Conservation (phyloP, 2,113 vertebrate genomes). For the Pimephales promelas region DNA sequence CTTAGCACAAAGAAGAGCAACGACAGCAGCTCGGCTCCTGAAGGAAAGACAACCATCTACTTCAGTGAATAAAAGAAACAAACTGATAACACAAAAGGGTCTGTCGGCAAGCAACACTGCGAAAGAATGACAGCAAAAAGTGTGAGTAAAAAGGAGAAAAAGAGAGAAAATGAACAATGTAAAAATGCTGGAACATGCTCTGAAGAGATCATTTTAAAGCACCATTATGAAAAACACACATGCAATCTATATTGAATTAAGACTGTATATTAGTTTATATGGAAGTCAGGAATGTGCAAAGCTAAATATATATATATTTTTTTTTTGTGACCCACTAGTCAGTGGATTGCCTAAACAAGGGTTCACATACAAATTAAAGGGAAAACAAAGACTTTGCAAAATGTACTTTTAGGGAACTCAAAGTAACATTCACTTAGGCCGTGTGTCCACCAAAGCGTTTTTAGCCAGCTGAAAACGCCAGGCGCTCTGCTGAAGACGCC, state of each 20-base stretch:
- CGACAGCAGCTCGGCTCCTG: background rate
- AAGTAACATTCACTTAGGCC: no score
- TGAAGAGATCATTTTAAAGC: background rate
- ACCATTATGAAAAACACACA: background rate
- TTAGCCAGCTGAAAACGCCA: no score
- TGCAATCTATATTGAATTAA: background rate
- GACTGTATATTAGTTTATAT: background rate
- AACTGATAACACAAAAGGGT: background rate
- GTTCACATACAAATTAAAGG: no score
- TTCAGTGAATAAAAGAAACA: conserved; percentile 38
- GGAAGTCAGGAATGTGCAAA: background rate
- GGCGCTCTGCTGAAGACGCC: no score
- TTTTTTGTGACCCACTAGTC: background rate
- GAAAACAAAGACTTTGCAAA: no score
- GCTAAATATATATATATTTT: background rate
- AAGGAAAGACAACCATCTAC: conserved; percentile 19
- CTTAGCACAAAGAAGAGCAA: conserved; percentile 45
- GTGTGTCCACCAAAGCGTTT: no score
- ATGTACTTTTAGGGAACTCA: no score
- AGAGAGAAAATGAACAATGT: background rate
- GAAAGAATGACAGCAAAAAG: conserved; percentile 39
- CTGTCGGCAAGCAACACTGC: conserved; percentile 32
- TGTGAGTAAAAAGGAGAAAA: background rate
- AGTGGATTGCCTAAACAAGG: no score
- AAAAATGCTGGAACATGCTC: background rate